Evolutionary conservation across 2,113 vertebrate genomes (phyloP).

Genomic region (Columba livia): DNA sequence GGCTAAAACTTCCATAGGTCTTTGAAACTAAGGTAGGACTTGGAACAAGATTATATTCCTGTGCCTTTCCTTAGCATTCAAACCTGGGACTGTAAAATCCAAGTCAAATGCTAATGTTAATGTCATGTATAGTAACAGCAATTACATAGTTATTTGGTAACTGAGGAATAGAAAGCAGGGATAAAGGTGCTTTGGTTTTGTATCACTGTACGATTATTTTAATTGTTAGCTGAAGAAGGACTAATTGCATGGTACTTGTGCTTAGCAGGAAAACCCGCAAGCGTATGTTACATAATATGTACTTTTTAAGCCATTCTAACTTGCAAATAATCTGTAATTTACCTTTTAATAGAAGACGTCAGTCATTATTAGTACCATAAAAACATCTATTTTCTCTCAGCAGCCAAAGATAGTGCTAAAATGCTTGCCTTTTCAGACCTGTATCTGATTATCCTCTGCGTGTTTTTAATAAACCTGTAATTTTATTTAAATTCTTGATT

Average conservation of each 20-base stretch:
- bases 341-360: slow-evolving; percentile 1
- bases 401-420: neutral
- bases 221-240: neutral
- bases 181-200: neutral
- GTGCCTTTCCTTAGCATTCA: neutral
- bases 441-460: neutral
- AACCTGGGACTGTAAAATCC: neutral
- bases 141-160: neutral
- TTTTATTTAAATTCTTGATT: slow-evolving; percentile 45
- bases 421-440: slow-evolving; percentile 7
- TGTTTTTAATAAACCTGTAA: slow-evolving; percentile 43
- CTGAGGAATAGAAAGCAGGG: neutral
- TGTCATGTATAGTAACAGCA: neutral
- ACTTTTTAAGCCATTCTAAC: neutral
- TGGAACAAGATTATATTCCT: neutral
- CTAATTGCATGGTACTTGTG: slow-evolving; percentile 36
- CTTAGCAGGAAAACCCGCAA: neutral
- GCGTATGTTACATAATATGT: neutral
- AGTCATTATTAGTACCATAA: slow-evolving; percentile 30
- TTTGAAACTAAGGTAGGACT: neutral
- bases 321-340: slow-evolving; percentile 55
- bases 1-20: neutral
- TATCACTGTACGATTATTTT: neutral
- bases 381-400: neutral
- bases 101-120: neutral